Evolutionary conservation across 2,888 invertebrate genomes (phyloP), one percentile per base, ranked within the genome.

Genomic region (Lithosia quadra): DNA sequence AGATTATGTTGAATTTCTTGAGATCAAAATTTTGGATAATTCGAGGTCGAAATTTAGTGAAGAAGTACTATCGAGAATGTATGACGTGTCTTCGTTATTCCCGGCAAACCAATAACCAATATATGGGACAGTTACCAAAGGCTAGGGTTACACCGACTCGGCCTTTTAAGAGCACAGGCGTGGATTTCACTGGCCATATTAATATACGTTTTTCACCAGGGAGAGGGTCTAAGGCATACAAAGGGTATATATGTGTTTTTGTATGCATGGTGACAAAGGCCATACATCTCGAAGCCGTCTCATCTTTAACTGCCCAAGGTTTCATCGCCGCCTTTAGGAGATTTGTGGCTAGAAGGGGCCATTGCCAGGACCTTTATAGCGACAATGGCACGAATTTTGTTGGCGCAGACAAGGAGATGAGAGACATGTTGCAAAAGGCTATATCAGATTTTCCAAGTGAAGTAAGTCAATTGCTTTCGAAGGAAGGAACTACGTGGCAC

Each of bases 371-470:
- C 7, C 56, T 70, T 1, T 64, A 63, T 49, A 67, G 65, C 21
- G 74, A 74, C 24, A 71, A 69, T 28, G 73, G 71, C 13, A 64
- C 66, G 0, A 73, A 71, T 49, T 73, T 71, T 43, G 59, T 65
- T 10, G 64, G 59, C 21, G 65, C 67, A 58, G 68, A 13, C 24
- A 28, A 18, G 24, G 58, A 58, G 33, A 9, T 60, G 15, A 36
- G 34, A 36, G 21, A 39, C 18, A 34, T 60, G 60, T 60, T n/a
- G 15, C 3, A 60, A 15, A 33, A 8, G 9, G 36, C 34, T 18
- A 13, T 11, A n/a, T 60, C 39, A 11, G 21, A 22, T 7, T 4
- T 62, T 43, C 43, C 36, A 15, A n/a, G 3, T 11, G 49, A 62
- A 43, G 18, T 43, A 5, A 15, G 22, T 62, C 13, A 24, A 5